A percentile compares a stretch with the other conserved stretches of the same genome.
Conservation (phyloP, 2,888 invertebrate genomes). For the Bombylius major region DNA sequence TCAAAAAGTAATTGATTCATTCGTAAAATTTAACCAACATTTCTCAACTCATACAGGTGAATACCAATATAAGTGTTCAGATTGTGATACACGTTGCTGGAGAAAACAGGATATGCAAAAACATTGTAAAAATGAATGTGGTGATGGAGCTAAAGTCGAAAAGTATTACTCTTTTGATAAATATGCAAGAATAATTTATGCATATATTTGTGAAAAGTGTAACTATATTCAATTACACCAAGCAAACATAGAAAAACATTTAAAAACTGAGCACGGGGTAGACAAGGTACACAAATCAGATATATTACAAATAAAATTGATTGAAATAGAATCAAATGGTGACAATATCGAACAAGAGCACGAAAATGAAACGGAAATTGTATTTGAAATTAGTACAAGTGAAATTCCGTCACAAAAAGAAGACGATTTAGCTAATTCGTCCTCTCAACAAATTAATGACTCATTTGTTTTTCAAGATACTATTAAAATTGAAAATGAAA, state of each 20-base stretch:
- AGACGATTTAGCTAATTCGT: no score
- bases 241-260: background rate
- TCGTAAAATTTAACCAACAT: background rate
- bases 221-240: slow-evolving; percentile 2
- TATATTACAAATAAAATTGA: background rate
- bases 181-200: background rate
- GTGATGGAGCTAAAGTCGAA: background rate
- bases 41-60: slow-evolving; percentile 3
- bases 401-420: no score
- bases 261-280: background rate
- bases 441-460: no score
- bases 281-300: background rate
- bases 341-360: no score
- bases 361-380: no score
- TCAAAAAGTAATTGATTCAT: background rate
- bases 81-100: background rate
- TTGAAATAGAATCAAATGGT: background rate
- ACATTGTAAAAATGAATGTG: background rate
- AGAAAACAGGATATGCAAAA: background rate
- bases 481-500: no score
- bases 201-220: background rate
- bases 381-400: no score
- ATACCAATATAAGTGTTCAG: slow-evolving; percentile 1
- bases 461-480: no score
- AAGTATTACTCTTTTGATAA: background rate